Evolutionary conservation across 2,888 invertebrate species (phyloP), one percentile per base, ranked within the genome.

Genomic region (Leistus spinibarbis): DNA sequence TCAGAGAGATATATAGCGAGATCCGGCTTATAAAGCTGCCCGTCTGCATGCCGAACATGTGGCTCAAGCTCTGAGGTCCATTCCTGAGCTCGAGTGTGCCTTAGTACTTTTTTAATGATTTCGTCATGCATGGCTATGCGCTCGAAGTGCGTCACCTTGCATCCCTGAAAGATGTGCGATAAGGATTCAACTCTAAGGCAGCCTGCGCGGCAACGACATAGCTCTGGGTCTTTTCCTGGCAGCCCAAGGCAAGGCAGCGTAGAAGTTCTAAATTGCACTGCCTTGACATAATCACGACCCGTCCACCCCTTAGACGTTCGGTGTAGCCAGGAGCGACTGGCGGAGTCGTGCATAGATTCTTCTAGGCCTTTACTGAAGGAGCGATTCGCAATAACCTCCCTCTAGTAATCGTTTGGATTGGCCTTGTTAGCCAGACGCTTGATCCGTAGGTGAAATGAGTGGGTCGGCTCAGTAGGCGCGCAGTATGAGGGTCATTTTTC

Each of bases 161-260:
- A 81, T 0, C 65, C 73, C 24, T 81, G 80, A 0, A 80, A 76
- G 0, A 62, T 73, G 65, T 79, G 79, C 2, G 19, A 75, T 0
- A 78, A 10, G 3, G 77, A 68, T 64, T 79, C 79, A 1, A 66
- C 54, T 13, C 69, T n/a, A 0, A 16, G 17, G 10, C 79, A 78
- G 0, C 77, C 76, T 0, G 69, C 77, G 5, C 78, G 57, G 22
- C 78, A 79, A 17, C 1, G 10, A 9, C 77, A 53, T 1, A 54
- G 23, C 2, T 74, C 76, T 0, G 56, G 57, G 0, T 76, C 74
- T 27, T 74, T 77, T 2, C 69, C 78, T 1, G 78, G 78, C 0
- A 78, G 68, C 0, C 76, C 78, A 23, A 57, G 60, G 0, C 76
- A 76, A 0, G 78, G 78, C 0, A 79, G 64, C 24, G 77, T 74